phyloP scores from a whole-genome alignment of 2,797 vertebrate species.

The Siniperca scherzeri region DNA sequence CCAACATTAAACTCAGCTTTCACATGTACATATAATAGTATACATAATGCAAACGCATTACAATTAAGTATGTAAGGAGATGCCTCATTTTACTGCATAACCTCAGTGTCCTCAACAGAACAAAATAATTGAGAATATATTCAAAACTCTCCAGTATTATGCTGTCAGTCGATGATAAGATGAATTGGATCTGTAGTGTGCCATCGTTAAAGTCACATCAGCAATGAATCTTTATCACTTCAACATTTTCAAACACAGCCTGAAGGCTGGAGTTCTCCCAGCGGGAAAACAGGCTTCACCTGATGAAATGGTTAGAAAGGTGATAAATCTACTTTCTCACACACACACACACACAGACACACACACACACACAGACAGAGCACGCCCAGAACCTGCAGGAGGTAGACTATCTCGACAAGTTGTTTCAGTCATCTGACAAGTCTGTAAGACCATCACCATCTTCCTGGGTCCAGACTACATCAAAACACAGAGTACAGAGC shows the following conservation, averaged over 20 bases:
- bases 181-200: background rate
- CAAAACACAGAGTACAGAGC: no score
- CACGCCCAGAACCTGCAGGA: slow-evolving; percentile 3
- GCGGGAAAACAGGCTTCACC: slow-evolving; percentile 34
- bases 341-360: slow-evolving; percentile 12
- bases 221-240: slow-evolving; percentile 36
- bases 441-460: no score
- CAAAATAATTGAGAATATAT: slow-evolving; percentile 8
- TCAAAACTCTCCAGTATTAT: background rate
- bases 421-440: no score
- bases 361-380: background rate
- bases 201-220: slow-evolving; percentile 14
- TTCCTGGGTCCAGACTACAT: no score
- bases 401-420: background rate
- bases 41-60: background rate
- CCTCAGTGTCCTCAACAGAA: background rate
- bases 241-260: slow-evolving; percentile 34
- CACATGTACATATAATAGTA: background rate
- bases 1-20: background rate
- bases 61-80: background rate
- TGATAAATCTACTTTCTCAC: slow-evolving; percentile 20
- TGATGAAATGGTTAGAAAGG: slow-evolving; percentile 41
- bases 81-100: background rate
- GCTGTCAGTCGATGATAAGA: background rate
- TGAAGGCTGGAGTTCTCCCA: slow-evolving; percentile 28